Evolutionary conservation across 1,140 invertebrate species (phyloP), one percentile per base, ranked within the genome.

Genomic region (Calosoma granatense): DNA sequence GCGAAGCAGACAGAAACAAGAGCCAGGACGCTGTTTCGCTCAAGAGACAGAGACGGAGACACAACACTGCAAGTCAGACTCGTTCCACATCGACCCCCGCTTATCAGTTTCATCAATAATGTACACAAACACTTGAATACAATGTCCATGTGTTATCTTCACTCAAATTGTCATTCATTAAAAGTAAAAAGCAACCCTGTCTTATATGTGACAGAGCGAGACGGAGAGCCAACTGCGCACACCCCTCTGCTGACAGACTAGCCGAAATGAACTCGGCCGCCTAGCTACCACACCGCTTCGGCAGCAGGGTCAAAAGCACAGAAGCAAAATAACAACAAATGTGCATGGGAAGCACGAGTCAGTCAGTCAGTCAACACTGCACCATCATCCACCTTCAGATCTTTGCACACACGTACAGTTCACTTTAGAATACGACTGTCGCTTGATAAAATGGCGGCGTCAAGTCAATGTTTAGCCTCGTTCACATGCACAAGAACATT

Each of bases 311-410:
- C 73, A 69, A 74, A 75, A 75, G 66, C 72, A 76, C 70, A 70
- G 70, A 71, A 74, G 73, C 76, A 78, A 78, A 78, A 79, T 77
- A 79, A 78, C 75, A 78, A 79, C 77, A 79, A 78, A 76, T 77
- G 75, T 75, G 74, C 75, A 76, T 75, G 76, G 70, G 72, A 74
- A 72, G 66, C 71, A 74, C 70, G 71, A 66, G 72, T 72, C 47
- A 22, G 15, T 15, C 15, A 22, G n/a, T 6, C 43, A 26, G 39
- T 36, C 26, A 23, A 11, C 54, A 55, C 26, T 11, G 54, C 6
- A 4, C 20, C 39, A 9, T 11, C 14, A 56, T 52, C 12, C 39
- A n/a, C 11, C 14, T 30, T 14, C n/a, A 55, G 43, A 41, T 21
- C 54, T 3, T 4, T 17, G 17, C 14, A 30, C 14, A 12, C 9